Conservation (phyloP, 1,140 invertebrate species). For the Drosophila tsacasi region DNA sequence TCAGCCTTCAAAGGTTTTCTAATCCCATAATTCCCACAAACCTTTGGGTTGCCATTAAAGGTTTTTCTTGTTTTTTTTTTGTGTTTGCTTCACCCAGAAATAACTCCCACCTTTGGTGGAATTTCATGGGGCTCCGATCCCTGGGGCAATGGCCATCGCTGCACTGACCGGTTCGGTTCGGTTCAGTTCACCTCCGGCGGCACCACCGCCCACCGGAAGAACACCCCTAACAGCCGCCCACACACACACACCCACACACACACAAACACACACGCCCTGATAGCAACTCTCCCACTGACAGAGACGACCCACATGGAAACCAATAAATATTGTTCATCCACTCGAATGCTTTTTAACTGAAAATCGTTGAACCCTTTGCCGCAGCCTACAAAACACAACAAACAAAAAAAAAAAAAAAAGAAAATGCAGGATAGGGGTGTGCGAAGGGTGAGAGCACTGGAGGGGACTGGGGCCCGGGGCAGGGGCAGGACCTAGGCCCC, state of each 20-base stretch:
- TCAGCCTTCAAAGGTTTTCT: conserved; percentile 14
- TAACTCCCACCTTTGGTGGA: conserved; percentile 11
- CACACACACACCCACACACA: conserved; percentile 14
- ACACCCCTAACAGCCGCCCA: background rate
- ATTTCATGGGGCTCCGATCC: conserved; percentile 15
- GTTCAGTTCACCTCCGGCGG: conserved; percentile 29
- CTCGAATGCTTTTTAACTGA: conserved; percentile 81
- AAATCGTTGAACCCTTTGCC: conserved; percentile 80
- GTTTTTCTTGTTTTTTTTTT: background rate
- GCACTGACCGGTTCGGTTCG: conserved; percentile 26
- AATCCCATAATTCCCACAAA: conserved; percentile 32
- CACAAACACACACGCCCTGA: conserved; percentile 10
- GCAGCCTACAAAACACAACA: conserved; percentile 42
- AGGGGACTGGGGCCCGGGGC: too few relatives aligned
- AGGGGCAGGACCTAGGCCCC: conserved; percentile 19
- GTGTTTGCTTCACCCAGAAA: background rate
- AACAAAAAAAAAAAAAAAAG: conserved; percentile 1
- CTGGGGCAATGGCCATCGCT: conserved; percentile 9
- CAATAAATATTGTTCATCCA: conserved; percentile 83
- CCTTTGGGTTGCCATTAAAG: conserved; percentile 10
- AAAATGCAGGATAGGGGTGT: background rate
- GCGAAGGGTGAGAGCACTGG: background rate
- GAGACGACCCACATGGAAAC: conserved; percentile 70
- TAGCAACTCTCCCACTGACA: conserved; percentile 36
- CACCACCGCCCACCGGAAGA: conserved; percentile 26